phyloP scores from a whole-genome alignment of 1,140 invertebrate species.

The Trachymyrmex septentrionalis region DNA sequence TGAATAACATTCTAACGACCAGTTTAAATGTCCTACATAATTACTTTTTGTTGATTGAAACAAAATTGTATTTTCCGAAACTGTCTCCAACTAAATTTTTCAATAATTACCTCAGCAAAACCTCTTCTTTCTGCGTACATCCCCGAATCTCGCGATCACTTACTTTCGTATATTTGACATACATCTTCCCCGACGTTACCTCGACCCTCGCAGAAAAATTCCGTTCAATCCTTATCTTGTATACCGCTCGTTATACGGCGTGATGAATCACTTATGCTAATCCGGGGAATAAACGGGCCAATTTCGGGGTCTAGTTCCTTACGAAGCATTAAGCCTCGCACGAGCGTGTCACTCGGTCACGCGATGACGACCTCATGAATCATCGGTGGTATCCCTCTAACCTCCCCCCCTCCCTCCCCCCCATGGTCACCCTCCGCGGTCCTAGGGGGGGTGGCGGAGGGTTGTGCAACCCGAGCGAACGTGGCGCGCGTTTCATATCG shows the following conservation, averaged over 20 bases:
- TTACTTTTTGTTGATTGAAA: no score
- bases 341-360: constrained; percentile 61
- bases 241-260: neutral
- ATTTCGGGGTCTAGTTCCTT: constrained; percentile 5
- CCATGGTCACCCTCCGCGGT: neutral
- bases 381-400: constrained; percentile 40
- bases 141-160: neutral
- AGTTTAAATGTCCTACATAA: no score
- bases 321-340: constrained; percentile 24
- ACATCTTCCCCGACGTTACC: neutral
- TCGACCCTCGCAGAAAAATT: neutral
- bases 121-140: no score
- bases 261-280: constrained; percentile 59
- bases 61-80: no score
- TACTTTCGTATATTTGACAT: neutral
- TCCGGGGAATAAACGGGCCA: constrained; percentile 19
- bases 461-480: constrained; percentile 46
- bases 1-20: no score
- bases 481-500: constrained; percentile 52
- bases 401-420: neutral
- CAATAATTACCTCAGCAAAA: no score
- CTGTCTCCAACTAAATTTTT: no score
- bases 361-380: constrained; percentile 63
- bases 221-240: neutral
- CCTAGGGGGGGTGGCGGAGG: neutral